phyloP scores from a whole-genome alignment of 2,888 invertebrate genomes.

The Phalangium opilio region DNA sequence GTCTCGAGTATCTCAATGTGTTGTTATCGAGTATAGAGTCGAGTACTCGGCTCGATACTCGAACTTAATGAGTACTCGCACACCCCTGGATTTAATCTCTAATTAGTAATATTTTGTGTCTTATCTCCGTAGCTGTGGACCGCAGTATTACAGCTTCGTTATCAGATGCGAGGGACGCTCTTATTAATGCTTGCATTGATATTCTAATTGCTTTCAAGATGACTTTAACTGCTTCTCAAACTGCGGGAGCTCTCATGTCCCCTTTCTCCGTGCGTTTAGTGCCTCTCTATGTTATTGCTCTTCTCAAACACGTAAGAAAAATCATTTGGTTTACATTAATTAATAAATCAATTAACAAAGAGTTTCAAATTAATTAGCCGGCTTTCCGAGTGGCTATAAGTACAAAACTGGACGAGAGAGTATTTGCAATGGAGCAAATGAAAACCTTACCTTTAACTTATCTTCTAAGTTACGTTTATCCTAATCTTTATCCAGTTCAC shows the following conservation, averaged over 20 bases:
- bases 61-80: no score
- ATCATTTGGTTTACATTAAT: background rate
- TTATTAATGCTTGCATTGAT: constrained; percentile 88
- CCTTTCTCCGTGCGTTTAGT: constrained; percentile 62
- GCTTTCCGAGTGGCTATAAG: constrained; percentile 78
- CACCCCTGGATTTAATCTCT: no score
- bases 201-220: constrained; percentile 58
- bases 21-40: no score
- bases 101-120: background rate
- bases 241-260: constrained; percentile 49
- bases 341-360: no score
- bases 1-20: no score
- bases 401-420: constrained; percentile 81
- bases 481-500: constrained; percentile 79
- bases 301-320: constrained; percentile 62
- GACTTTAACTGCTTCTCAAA: constrained; percentile 35
- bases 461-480: constrained; percentile 73
- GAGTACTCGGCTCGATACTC: no score
- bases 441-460: constrained; percentile 67
- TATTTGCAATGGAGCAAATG: constrained; percentile 82
- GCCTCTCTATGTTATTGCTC: constrained; percentile 72
- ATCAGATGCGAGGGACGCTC: constrained; percentile 86
- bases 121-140: constrained; percentile 56
- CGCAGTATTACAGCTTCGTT: constrained; percentile 68
- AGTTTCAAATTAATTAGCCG: constrained; percentile 38